These are phyloP conservation scores for Anthophora plumipes DNA, from an alignment of 2,888 invertebrate genomes.

Conservation along the genomic window DNA sequence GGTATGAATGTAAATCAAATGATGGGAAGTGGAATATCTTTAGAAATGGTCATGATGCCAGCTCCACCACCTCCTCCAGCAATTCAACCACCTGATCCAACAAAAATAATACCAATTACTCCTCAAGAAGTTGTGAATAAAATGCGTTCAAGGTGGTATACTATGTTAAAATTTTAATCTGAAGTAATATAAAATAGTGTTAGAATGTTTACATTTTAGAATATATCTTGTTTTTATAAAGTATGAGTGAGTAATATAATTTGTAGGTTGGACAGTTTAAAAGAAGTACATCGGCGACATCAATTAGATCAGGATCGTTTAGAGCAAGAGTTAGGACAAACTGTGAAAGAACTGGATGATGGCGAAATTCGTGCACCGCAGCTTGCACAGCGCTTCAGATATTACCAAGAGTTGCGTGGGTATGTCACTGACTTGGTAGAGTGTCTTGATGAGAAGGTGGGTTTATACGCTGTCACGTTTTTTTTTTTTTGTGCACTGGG, in stretches of 20 bases:
- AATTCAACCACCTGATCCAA: slow-evolving; percentile 82
- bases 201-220: slow-evolving; percentile 29
- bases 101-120: slow-evolving; percentile 83
- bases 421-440: slow-evolving; percentile 98
- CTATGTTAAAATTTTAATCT: slow-evolving; percentile 6
- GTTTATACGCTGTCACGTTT: slow-evolving; percentile 83
- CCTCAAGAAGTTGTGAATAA: slow-evolving; percentile 86
- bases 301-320: slow-evolving; percentile 86
- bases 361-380: slow-evolving; percentile 87
- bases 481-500: slow-evolving; percentile 79
- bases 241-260: slow-evolving; percentile 22
- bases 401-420: slow-evolving; percentile 97
- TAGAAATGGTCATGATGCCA: slow-evolving; percentile 82
- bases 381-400: slow-evolving; percentile 93
- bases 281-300: slow-evolving; percentile 87
- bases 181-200: background rate
- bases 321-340: slow-evolving; percentile 81
- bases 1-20: slow-evolving; percentile 78
- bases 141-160: slow-evolving; percentile 84
- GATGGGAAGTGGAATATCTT: slow-evolving; percentile 75
- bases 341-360: slow-evolving; percentile 86
- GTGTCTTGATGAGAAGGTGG: slow-evolving; percentile 98
- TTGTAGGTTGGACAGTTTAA: slow-evolving; percentile 86
- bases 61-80: slow-evolving; percentile 82
- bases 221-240: slow-evolving; percentile 36